These are phyloP conservation scores for Oryzias sinensis DNA, from an alignment of 2,797 vertebrate genomes.

Conservation along the genomic window DNA sequence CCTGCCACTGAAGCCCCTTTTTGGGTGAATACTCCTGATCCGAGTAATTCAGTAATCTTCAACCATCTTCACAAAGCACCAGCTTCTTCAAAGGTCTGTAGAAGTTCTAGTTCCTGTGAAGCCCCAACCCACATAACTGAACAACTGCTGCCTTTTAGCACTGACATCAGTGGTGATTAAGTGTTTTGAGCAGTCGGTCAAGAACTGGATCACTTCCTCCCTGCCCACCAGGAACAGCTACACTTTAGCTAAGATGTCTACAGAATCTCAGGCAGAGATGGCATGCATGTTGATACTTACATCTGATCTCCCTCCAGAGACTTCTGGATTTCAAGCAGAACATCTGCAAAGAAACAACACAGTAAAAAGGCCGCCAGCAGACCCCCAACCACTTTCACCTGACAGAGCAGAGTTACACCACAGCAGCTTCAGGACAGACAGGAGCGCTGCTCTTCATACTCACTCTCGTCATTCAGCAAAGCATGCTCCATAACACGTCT, in stretches of 20 bases:
- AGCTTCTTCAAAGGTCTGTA: too few species aligned
- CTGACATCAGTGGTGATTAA: too few species aligned
- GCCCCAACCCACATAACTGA: too few species aligned
- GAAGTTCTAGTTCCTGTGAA: too few species aligned
- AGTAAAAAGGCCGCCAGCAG: too few species aligned
- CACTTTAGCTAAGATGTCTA: background rate
- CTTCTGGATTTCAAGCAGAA: conserved; percentile 95
- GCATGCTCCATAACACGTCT: conserved; percentile 93
- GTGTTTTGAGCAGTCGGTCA: too few species aligned
- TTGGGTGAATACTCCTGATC: too few species aligned
- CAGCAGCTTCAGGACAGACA: background rate
- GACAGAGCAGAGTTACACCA: background rate
- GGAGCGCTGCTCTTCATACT: conserved; percentile 69
- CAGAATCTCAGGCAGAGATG: background rate
- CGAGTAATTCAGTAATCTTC: too few species aligned
- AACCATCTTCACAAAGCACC: too few species aligned
- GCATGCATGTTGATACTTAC: conserved; percentile 74
- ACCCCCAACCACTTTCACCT: background rate
- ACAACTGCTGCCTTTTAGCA: too few species aligned
- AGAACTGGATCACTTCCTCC: too few species aligned
- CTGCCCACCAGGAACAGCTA: conserved; percentile 7
- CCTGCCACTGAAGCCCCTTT: too few species aligned
- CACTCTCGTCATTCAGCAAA: conserved; percentile 96
- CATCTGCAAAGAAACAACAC: conserved; percentile 73
- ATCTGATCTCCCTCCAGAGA: conserved; percentile 88